Base-by-base conservation (phyloP, 2,113 vertebrate species). In the Brienomyrus brachyistius region DNA sequence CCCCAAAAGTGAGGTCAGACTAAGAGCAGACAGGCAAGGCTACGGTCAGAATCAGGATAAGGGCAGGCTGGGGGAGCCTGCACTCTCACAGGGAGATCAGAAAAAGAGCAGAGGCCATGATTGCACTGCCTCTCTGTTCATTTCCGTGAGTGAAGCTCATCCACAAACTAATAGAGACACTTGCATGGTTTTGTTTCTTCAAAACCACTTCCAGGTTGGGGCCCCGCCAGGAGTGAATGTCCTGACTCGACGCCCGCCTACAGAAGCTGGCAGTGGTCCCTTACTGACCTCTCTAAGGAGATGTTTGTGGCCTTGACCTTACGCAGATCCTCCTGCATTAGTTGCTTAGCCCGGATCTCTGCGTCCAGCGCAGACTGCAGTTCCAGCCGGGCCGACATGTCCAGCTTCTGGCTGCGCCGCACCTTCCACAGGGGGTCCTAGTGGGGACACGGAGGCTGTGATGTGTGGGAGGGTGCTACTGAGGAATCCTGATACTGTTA, bases 351-450 rank as follows among this genome's bases (percentile, higher is more conserved):
- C 92, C 97, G 95, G 92, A 99, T 97, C 94, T 99, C 98, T 0
- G 98, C 97, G 4, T 99, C 98, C 6, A 99, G 96, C 0, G 98
- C 98, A 0, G 98, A 99, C 93, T 99, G 98, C 27, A 99, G 92
- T 83, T 99, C 98, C 91, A 99, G 94, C 19, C 98, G 97, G 0
- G 97, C 98, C 0, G 98, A 99, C 98, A 99, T 99, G 95, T 99
- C 98, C 93, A 99, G 89, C 94, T 99, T 99, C 94, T 99, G 98
- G 87, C 98, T 99, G 87, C 98, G 98, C 0, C 98, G 97, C 31
- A 98, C 97, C 92, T 99, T 99, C 98, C 98, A 99, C 35, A 99
- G 96, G 0, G 98, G 98, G 92, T 99, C 98, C 98, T 99, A 92
- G 21, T 47, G 45, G 56, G 31, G 11, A 54, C 2, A 54, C 4